Evolutionary conservation across 1,140 invertebrate genomes (phyloP).

Genomic region (Mylabris phalerata): DNA sequence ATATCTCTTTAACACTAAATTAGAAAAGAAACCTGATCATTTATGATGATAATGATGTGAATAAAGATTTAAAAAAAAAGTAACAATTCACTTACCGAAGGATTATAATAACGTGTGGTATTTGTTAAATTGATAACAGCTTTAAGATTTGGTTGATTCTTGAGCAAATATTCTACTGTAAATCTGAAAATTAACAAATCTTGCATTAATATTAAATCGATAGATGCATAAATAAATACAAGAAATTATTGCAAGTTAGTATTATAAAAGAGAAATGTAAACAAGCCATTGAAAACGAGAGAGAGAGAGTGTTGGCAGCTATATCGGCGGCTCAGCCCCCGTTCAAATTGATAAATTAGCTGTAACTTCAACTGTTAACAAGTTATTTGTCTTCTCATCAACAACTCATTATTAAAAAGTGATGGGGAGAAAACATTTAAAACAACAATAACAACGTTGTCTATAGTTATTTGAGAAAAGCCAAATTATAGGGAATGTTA

Average conservation of each 20-base stretch:
- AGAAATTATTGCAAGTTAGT: too few species aligned
- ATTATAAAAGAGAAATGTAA: too few species aligned
- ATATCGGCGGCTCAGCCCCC: constrained; percentile 5
- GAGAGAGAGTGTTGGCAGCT: neutral
- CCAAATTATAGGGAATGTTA: too few species aligned
- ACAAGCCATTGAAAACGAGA: too few species aligned
- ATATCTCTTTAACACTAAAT: too few species aligned
- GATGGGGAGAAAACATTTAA: too few species aligned
- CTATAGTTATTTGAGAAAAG: too few species aligned
- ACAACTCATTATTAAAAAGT: constrained; percentile 12
- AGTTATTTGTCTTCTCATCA: constrained; percentile 17
- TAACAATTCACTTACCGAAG: constrained; percentile 39
- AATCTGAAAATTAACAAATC: constrained; percentile 42
- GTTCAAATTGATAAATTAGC: constrained; percentile 16
- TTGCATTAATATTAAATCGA: constrained; percentile 7
- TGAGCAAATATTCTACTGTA: constrained; percentile 43
- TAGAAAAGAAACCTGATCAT: too few species aligned
- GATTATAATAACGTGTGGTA: constrained; percentile 58
- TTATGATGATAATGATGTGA: too few species aligned
- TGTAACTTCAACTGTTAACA: constrained; percentile 12
- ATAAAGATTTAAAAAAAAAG: too few species aligned
- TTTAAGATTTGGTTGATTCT: constrained; percentile 51
- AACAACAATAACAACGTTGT: too few species aligned
- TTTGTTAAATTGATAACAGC: constrained; percentile 63
- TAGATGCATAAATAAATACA: too few species aligned